Evolutionary conservation across 2,888 invertebrate genomes (phyloP).

Genomic region (Lycaena phlaeas): DNA sequence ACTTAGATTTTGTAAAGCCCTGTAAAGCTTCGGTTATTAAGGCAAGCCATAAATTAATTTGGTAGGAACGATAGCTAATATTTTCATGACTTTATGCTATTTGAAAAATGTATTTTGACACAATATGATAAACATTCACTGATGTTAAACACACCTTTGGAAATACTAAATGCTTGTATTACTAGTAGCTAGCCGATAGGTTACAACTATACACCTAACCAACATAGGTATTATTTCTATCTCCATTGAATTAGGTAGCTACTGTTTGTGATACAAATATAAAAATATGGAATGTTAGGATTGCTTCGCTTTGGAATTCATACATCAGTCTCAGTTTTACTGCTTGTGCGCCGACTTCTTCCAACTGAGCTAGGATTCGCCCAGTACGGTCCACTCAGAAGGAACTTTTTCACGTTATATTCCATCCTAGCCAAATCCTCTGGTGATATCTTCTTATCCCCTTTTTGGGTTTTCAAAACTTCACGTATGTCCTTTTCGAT

Average conservation of each 20-base stretch:
- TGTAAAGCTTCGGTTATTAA: conserved; percentile 18
- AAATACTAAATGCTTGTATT: conserved; percentile 9
- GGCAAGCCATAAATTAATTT: conserved; percentile 16
- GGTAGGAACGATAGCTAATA: conserved; percentile 14
- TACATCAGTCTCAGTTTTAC: conserved; percentile 73
- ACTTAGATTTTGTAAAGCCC: conserved; percentile 14
- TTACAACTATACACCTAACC: conserved; percentile 8
- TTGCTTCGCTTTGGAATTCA: conserved; percentile 36
- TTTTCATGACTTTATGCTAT: conserved; percentile 2
- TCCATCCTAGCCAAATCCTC: conserved; percentile 82
- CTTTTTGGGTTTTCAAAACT: conserved; percentile 35
- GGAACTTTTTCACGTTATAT: conserved; percentile 82
- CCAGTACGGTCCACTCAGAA: conserved; percentile 73
- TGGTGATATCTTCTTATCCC: conserved; percentile 54
- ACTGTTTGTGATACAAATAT: conserved; percentile 12
- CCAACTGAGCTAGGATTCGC: conserved; percentile 36
- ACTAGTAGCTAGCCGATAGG: conserved; percentile 6
- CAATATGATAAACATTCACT: conserved; percentile 13
- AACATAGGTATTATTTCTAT: conserved; percentile 1
- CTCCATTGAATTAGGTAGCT: background rate
- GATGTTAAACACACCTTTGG: conserved; percentile 11
- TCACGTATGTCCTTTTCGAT: conserved; percentile 38
- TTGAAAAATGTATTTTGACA: conserved; percentile 1
- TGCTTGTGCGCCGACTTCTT: conserved; percentile 62
- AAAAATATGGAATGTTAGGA: conserved; percentile 28